These are phyloP conservation scores for Ceuthmochares aereus DNA, from an alignment of 2,113 vertebrate genomes.

Conservation along the genomic window DNA sequence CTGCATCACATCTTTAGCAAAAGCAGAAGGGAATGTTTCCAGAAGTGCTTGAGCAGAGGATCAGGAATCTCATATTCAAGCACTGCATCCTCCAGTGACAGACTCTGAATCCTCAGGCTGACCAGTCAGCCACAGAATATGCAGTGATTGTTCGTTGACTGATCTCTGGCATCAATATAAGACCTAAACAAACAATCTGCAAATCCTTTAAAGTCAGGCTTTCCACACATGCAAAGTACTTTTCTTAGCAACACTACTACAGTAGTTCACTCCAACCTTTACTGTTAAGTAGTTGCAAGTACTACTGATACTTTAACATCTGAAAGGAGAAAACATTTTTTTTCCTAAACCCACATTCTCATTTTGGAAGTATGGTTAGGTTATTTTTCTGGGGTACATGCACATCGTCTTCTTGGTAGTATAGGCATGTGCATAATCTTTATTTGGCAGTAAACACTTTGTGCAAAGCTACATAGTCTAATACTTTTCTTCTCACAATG, in stretches of 20 bases:
- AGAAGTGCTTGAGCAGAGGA: neutral
- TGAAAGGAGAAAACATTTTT: neutral
- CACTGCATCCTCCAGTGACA: neutral
- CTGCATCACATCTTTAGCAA: neutral
- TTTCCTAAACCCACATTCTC: neutral
- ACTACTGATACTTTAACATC: neutral
- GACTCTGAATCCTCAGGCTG: neutral
- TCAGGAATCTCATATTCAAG: neutral
- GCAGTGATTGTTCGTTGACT: fast-evolving
- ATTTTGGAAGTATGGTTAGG: neutral
- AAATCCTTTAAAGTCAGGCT: neutral
- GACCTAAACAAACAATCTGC: neutral
- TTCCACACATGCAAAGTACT: neutral
- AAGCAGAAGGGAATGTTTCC: neutral
- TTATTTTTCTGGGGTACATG: neutral
- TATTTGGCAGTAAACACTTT: neutral
- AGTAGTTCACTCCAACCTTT: neutral
- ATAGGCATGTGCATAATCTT: neutral
- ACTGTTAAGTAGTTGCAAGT: neutral
- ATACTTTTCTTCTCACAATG: neutral
- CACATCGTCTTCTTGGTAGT: neutral
- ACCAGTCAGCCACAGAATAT: neutral
- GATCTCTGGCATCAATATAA: neutral
- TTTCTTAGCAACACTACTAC: neutral
- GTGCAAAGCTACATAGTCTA: neutral